phyloP scores from a whole-genome alignment of 2,113 vertebrate species.

The Triplophysa dalaica region DNA sequence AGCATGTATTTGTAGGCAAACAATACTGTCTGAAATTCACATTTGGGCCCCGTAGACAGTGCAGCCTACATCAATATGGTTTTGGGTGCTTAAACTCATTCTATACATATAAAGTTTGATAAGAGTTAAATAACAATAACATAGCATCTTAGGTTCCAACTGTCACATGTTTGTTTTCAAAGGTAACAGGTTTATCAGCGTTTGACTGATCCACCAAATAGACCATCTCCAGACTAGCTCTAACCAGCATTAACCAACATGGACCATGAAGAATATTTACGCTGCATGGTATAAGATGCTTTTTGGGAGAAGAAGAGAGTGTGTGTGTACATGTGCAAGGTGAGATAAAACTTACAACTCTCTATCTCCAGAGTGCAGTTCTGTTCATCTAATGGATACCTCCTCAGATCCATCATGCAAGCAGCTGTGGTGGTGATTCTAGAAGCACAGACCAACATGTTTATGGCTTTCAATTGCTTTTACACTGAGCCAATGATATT shows the following conservation, averaged over 20 bases:
- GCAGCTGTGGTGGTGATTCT: constrained; percentile 99
- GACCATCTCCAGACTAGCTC: no score
- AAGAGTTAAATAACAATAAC: no score
- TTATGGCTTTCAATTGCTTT: background rate
- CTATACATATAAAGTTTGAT: background rate
- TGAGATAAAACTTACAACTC: constrained; percentile 85
- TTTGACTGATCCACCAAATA: no score
- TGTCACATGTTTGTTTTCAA: no score
- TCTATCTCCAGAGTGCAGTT: constrained; percentile 99
- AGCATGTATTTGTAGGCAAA: background rate
- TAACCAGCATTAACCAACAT: constrained; percentile 21
- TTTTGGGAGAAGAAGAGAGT: no score
- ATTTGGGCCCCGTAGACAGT: background rate
- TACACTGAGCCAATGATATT: no score
- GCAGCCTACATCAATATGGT: background rate
- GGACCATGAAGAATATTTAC: background rate
- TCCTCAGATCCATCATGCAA: constrained; percentile 98
- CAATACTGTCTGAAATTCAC: background rate
- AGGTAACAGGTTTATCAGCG: no score
- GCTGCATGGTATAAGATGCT: background rate
- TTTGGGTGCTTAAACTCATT: no score
- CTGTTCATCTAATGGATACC: constrained; percentile 91
- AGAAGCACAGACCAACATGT: constrained; percentile 22
- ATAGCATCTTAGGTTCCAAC: no score
- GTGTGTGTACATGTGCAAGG: constrained; percentile 17